These are phyloP conservation scores for Hypanus sabinus DNA, from an alignment of 2,113 vertebrate species.

Conservation along the genomic window DNA sequence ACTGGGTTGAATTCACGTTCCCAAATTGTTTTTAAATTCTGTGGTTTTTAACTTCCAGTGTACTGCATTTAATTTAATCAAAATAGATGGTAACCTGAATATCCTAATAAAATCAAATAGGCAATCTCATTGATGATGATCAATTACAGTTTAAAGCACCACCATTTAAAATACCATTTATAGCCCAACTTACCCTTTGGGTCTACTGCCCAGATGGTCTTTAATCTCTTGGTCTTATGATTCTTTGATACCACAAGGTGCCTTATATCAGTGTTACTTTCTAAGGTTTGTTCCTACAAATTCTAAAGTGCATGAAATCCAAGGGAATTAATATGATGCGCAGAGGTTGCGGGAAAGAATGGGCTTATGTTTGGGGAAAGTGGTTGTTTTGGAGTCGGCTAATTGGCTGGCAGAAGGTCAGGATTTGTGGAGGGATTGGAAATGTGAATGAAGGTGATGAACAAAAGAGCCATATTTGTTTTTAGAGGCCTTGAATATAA, in stretches of 20 bases:
- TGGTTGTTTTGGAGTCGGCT: no score
- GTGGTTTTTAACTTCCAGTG: not conserved
- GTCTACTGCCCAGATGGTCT: not conserved
- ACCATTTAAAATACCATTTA: not conserved
- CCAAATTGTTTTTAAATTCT: not conserved
- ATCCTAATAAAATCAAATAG: not conserved
- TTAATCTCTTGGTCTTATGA: not conserved
- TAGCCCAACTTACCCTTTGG: not conserved
- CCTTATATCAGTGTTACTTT: not conserved
- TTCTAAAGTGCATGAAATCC: no score
- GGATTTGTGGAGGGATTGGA: not conserved
- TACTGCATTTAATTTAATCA: not conserved
- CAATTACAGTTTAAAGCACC: not conserved
- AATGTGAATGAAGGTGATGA: not conserved
- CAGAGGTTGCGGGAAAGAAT: not conserved
- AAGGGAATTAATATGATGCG: not conserved
- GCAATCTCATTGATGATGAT: not conserved
- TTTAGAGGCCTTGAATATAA: no score
- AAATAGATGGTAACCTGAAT: not conserved
- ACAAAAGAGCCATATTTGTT: not conserved
- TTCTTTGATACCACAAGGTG: not conserved
- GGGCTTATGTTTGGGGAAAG: not conserved
- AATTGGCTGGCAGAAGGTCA: no score
- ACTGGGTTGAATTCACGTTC: conserved; percentile 11
- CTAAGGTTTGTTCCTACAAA: no score